Evolutionary conservation across 2,113 vertebrate genomes (phyloP), one percentile per base, ranked within the genome.

Genomic region (Accipiter virgatus): DNA sequence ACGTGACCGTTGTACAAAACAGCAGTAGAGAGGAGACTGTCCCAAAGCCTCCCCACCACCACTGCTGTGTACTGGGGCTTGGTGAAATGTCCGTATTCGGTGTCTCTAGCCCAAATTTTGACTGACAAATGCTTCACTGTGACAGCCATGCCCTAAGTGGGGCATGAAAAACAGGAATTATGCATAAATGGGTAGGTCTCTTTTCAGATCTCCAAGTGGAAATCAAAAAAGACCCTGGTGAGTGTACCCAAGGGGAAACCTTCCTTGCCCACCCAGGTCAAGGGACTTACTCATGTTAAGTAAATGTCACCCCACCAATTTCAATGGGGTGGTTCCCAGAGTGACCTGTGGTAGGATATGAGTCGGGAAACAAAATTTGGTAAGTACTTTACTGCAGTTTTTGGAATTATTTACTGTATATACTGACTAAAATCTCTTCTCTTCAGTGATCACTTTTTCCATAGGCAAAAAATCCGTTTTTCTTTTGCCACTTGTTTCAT

Each of bases 21-120:
- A 16, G 72, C 40, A 45, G 26, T 3, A 5, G 55, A 16, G 45
- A 13, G 52, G 65, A 43, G 83, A 18, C 7, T 6, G 81, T 10
- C 48, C 95, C 81, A 21, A 40, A 78, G 65, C 32, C 38, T 38
- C 79, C 47, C 45, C 36, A 0, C 2, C 2, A 5, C 9, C 29
- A 0, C 68, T 32, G 55, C 38, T 40, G 31, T 0, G 8, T 1
- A 0, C 52, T 5, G 47, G 3, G 17, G 23, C 47, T 42, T 3
- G 1, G 27, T 18, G 43, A 26, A 25, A 15, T 0, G 10, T 5
- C 52, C 8, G 0, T 15, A 2, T 0, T 2, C 42, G 45, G 61
- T 16, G 53, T 16, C 10, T 13, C 70, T 19, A 12, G 42, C 50
- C 18, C 9, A n/a, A 3, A 12, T 75, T 72, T 45, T n/a, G 26